Evolutionary conservation across 2,113 vertebrate species (phyloP), one percentile per base, ranked within the genome.

Genomic region (Caranx melampygus): DNA sequence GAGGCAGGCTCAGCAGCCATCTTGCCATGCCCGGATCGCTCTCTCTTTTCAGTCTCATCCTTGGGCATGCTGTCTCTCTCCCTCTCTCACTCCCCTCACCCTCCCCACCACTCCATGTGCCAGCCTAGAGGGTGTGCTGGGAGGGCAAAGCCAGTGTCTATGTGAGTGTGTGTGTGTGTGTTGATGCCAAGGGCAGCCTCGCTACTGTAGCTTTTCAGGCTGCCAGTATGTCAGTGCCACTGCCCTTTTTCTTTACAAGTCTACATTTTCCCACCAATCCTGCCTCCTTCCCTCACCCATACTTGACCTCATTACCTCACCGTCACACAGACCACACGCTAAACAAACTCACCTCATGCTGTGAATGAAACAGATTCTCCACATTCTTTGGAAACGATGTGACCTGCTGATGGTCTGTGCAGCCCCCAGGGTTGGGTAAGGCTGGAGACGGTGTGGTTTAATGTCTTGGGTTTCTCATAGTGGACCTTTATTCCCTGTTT

Each of bases 81-180:
- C 73, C 40, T 42, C 40, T 76, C 72, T 82, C 89, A 85, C 85
- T 77, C 75, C 75, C 73, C 89, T 85, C 86, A 77, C 72, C 77
- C 75, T 71, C 89, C 87, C 86, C 81, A 75, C 77, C 5, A 18
- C 77, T 89, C 92, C 87, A 89, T 93, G 91, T 92, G 87, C 88
- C 90, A 91, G 86, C 89, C 91, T 83, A 37, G 79, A 91, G 91
- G 90, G 87, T 78, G 87, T 82, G 88, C 89, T 88, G 78, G 82
- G 84, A 91, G 92, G 85, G 85, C 75, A 88, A 70, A 82, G 69
- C 55, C 52, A 9, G 40, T 68, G 34, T 31, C 35, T 68, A 26
- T 83, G 65, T 77, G 75, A 62, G 59, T 63, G 52, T 66, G 74
- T 37, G 54, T 82, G 75, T 87, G 57, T 88, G 62, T 73, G 74